Evolutionary conservation across 2,888 invertebrate genomes (phyloP).

Genomic region (Gymnosoma rotundatum): DNA sequence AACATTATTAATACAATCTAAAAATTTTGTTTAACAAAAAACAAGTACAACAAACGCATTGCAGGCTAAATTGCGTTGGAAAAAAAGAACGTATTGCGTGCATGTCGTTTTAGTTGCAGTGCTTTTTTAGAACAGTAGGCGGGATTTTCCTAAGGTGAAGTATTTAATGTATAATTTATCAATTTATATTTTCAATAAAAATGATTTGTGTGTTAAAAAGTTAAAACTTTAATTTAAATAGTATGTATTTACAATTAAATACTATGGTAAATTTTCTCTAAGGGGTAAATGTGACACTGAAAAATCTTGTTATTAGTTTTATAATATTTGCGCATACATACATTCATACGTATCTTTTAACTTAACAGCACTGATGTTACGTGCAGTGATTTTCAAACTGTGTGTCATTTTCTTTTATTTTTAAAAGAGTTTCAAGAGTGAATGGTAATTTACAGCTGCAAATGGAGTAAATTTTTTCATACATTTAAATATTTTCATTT

Average conservation of each 20-base stretch:
- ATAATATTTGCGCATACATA: not conserved
- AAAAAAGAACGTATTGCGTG: slow-evolving; percentile 47
- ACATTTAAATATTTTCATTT: no score
- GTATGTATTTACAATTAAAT: slow-evolving; percentile 45
- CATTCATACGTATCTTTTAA: not conserved
- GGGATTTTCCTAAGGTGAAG: slow-evolving; percentile 71
- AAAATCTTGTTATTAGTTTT: not conserved
- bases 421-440: no score
- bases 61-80: slow-evolving; percentile 45
- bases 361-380: not conserved
- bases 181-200: slow-evolving; percentile 66
- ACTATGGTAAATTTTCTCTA: slow-evolving; percentile 6
- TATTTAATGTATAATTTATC: slow-evolving; percentile 70
- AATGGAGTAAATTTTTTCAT: no score
- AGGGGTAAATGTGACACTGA: slow-evolving; percentile 42
- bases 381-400: no score
- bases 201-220: slow-evolving; percentile 65
- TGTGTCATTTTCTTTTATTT: no score
- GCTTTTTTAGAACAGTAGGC: slow-evolving; percentile 61
- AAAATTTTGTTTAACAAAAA: slow-evolving; percentile 53
- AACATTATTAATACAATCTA: slow-evolving; percentile 53
- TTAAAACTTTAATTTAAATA: slow-evolving; percentile 57
- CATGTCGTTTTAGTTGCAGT: slow-evolving; percentile 34
- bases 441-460: no score
- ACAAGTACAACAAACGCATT: slow-evolving; percentile 47